A percentile compares a stretch with the other conserved stretches of the same genome.
Evolutionary conservation across 2,888 invertebrate genomes (phyloP).

Genomic region (Agrilus cyanescens): DNA sequence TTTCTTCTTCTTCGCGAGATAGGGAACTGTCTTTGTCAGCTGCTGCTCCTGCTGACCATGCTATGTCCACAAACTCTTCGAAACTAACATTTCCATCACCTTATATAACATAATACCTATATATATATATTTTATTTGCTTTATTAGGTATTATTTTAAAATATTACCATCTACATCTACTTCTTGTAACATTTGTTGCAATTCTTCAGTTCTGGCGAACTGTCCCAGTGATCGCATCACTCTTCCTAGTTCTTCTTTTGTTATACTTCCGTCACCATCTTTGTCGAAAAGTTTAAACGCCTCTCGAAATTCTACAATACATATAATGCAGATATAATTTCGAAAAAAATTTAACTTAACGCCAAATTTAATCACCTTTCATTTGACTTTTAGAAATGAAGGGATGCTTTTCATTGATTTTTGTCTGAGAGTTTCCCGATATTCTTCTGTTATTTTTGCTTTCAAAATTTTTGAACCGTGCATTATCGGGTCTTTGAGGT

Average conservation of each 20-base stretch:
- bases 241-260: constrained; percentile 73
- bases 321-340: not conserved
- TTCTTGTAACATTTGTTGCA: constrained; percentile 77
- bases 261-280: constrained; percentile 79
- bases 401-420: constrained; percentile 26
- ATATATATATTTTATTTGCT: not conserved
- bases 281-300: constrained; percentile 81
- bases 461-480: no score
- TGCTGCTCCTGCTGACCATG: constrained; percentile 32
- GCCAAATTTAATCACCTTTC: constrained; percentile 48
- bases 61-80: constrained; percentile 77
- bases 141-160: not conserved
- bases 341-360: no score
- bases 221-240: constrained; percentile 80
- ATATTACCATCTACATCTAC: constrained; percentile 34
- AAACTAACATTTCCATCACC: constrained; percentile 82
- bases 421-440: no score
- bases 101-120: constrained; percentile 26
- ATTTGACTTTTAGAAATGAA: constrained; percentile 59
- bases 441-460: no score
- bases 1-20: constrained; percentile 72
- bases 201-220: constrained; percentile 75
- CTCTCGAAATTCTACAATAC: constrained; percentile 61
- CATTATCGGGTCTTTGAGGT: no score
- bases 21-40: constrained; percentile 35